These are phyloP conservation scores for Phalacrocorax carbo DNA, from an alignment of 2,113 vertebrate species.

Conservation along the genomic window DNA sequence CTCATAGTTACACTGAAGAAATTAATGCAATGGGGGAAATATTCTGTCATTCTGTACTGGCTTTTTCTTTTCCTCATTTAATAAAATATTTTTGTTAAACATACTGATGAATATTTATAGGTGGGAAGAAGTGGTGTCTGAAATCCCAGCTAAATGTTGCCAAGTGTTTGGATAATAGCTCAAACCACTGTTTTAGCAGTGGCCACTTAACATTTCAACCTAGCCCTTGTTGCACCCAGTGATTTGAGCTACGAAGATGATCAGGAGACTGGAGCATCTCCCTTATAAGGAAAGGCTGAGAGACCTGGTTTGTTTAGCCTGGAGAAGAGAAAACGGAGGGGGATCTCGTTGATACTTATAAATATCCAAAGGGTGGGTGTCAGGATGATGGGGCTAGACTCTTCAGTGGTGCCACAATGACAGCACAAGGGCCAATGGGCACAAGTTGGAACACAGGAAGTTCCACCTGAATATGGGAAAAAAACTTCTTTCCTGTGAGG, in stretches of 20 bases:
- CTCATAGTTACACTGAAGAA: neutral
- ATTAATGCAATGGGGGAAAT: neutral
- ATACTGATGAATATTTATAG: neutral
- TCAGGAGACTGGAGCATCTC: no score
- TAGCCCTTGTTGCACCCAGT: neutral
- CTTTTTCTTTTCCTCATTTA: neutral
- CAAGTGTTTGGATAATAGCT: neutral
- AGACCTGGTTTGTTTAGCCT: no score
- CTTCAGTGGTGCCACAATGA: no score
- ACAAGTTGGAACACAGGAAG: no score
- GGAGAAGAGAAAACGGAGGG: no score
- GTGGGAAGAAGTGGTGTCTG: neutral
- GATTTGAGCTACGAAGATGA: neutral
- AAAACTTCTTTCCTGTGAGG: no score
- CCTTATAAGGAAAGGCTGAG: no score
- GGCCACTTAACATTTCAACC: neutral
- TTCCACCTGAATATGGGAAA: no score
- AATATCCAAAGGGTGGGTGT: no score
- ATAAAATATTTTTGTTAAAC: neutral
- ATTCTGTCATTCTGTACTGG: neutral
- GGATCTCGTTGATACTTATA: no score
- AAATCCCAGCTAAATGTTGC: neutral
- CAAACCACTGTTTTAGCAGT: neutral
- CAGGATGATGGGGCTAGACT: no score
- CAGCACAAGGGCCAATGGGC: no score